Evolutionary conservation across 2,113 vertebrate species (phyloP).

Genomic region (Poicephalus gulielmi): DNA sequence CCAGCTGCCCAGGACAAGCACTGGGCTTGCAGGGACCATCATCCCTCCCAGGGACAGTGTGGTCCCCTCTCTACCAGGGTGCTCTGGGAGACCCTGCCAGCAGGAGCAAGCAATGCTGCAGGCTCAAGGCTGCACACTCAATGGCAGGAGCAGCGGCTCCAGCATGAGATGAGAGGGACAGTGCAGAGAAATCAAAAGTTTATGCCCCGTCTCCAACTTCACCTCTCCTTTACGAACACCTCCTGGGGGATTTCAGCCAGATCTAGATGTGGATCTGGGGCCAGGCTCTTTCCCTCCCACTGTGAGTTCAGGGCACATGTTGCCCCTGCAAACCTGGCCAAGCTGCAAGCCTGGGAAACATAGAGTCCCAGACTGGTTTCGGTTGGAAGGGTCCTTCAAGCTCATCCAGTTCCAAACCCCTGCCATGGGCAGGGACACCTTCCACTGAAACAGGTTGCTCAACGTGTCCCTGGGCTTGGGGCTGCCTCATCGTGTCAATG

Average conservation of each 20-base stretch:
- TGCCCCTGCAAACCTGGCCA: too few species aligned
- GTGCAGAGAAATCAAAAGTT: background rate
- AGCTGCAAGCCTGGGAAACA: background rate
- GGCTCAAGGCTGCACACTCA: background rate
- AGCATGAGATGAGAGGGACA: background rate
- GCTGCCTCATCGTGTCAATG: background rate
- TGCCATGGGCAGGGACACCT: background rate
- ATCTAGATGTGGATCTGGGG: background rate
- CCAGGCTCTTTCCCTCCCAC: background rate
- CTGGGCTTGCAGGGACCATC: background rate
- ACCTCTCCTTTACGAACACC: background rate
- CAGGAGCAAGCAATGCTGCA: background rate
- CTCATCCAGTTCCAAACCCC: background rate
- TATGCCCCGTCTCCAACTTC: background rate
- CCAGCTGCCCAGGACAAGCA: background rate
- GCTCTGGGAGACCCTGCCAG: background rate
- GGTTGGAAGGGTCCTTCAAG: background rate
- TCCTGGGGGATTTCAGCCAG: background rate
- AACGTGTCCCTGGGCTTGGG: background rate
- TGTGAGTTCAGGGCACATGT: background rate
- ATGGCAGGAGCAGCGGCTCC: accelerated
- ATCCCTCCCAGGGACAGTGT: accelerated
- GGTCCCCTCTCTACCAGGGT: accelerated
- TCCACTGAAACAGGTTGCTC: background rate
- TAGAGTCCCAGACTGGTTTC: background rate